A percentile compares a stretch with the other conserved stretches of the same genome.
These are phyloP conservation scores for Meteorus cinctellus DNA, from an alignment of 2,888 invertebrate genomes.

Conservation along the genomic window DNA sequence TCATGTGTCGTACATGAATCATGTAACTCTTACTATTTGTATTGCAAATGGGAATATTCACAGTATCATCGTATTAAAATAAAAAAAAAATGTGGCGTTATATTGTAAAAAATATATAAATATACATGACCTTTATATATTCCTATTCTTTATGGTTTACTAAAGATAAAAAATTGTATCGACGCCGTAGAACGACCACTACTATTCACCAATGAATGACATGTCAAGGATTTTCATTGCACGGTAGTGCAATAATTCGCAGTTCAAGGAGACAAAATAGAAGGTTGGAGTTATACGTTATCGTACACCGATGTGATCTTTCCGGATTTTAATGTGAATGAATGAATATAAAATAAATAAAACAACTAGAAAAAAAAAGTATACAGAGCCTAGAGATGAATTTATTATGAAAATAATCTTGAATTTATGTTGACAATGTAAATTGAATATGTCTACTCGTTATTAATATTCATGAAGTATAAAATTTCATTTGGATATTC, in stretches of 20 bases:
- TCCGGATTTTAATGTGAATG: neutral
- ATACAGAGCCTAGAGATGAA: no score
- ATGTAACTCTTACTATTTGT: no score
- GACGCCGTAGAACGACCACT: neutral
- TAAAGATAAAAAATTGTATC: neutral
- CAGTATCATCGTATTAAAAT: no score
- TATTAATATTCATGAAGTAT: neutral
- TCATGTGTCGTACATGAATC: neutral
- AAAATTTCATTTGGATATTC: neutral
- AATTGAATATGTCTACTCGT: neutral
- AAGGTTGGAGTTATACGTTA: neutral
- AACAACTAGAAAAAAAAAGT: neutral
- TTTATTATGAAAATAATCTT: neutral
- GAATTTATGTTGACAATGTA: neutral
- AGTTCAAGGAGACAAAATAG: conserved; percentile 6
- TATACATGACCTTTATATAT: no score
- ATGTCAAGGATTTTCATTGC: conserved; percentile 18
- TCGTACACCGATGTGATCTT: neutral
- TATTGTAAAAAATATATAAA: no score
- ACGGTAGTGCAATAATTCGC: neutral
- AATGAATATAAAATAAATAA: neutral
- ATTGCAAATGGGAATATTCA: no score
- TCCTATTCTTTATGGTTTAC: neutral
- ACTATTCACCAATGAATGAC: neutral
- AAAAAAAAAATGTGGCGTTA: no score